Evolutionary conservation across 2,113 vertebrate species (phyloP).

Genomic region (Scopus umbretta): DNA sequence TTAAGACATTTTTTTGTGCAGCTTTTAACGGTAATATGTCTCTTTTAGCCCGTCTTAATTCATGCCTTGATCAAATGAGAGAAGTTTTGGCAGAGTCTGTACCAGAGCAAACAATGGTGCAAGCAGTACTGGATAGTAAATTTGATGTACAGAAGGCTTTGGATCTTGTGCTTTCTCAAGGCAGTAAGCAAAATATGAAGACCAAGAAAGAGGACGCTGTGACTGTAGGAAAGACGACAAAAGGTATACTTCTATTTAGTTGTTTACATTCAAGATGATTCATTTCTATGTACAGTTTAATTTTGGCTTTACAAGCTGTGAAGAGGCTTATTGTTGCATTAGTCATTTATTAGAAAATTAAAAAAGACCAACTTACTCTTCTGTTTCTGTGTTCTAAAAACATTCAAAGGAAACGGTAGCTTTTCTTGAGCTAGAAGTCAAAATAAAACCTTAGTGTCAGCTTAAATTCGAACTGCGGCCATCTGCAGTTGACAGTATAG

Average conservation of each 20-base stretch:
- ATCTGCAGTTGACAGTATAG: not conserved
- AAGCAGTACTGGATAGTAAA: slow-evolving; percentile 82
- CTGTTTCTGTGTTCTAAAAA: not conserved
- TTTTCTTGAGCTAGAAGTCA: not conserved
- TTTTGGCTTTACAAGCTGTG: not conserved
- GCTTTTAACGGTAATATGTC: slow-evolving; percentile 21
- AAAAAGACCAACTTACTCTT: not conserved
- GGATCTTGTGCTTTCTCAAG: slow-evolving; percentile 83
- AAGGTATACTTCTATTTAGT: slow-evolving; percentile 83
- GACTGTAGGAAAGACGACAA: slow-evolving; percentile 69
- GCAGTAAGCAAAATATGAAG: slow-evolving; percentile 67
- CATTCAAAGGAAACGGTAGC: not conserved
- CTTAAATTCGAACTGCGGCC: not conserved
- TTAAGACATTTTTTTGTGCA: not conserved
- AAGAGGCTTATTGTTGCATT: not conserved
- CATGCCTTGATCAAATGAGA: slow-evolving; percentile 94
- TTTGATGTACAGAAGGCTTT: slow-evolving; percentile 90
- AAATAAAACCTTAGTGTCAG: not conserved
- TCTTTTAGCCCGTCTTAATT: slow-evolving; percentile 84
- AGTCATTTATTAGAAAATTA: not conserved
- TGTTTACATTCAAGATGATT: slow-evolving; percentile 16
- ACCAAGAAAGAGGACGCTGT: slow-evolving; percentile 51
- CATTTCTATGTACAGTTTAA: not conserved
- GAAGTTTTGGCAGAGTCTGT: slow-evolving; percentile 86
- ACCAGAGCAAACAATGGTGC: slow-evolving; percentile 81